Conservation (phyloP, 2,797 vertebrate species). For the Vespertilio murinus region DNA sequence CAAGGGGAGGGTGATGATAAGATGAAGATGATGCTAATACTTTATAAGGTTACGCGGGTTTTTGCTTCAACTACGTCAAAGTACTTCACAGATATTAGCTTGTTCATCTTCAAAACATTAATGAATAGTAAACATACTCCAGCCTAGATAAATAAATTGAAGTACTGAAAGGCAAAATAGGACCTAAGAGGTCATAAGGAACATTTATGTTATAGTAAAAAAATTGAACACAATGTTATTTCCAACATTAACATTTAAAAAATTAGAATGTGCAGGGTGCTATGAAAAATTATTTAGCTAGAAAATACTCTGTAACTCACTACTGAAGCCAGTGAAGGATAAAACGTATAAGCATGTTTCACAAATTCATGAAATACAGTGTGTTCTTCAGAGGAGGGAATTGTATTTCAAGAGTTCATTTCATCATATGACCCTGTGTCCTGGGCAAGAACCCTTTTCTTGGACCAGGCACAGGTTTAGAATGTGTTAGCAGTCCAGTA, state of each 20-base stretch:
- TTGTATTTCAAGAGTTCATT: constrained; percentile 63
- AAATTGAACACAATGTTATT: not conserved
- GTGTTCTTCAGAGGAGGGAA: constrained; percentile 65
- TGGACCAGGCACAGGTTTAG: constrained; percentile 50
- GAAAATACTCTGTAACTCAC: constrained; percentile 21
- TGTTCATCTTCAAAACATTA: constrained; percentile 21
- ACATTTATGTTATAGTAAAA: not conserved
- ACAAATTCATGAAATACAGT: constrained; percentile 64
- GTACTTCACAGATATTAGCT: not conserved
- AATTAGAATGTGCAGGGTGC: not conserved
- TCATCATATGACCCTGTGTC: constrained; percentile 64
- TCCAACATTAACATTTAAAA: not conserved
- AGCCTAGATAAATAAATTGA: not conserved
- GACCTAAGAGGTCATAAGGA: not conserved
- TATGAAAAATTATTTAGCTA: constrained; percentile 29
- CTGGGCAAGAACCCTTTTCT: constrained; percentile 34
- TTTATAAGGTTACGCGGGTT: constrained; percentile 53
- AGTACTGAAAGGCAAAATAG: not conserved
- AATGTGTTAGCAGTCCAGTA: constrained; percentile 31
- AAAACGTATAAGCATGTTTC: not conserved
- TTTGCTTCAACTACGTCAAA: constrained; percentile 49
- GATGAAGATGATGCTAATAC: constrained; percentile 59
- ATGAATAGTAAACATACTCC: not conserved
- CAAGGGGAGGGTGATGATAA: constrained; percentile 48
- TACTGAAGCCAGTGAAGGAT: not conserved